Evolutionary conservation across 2,797 vertebrate species (phyloP), one percentile per base, ranked within the genome.

Genomic region (Hozukius guyotensis): DNA sequence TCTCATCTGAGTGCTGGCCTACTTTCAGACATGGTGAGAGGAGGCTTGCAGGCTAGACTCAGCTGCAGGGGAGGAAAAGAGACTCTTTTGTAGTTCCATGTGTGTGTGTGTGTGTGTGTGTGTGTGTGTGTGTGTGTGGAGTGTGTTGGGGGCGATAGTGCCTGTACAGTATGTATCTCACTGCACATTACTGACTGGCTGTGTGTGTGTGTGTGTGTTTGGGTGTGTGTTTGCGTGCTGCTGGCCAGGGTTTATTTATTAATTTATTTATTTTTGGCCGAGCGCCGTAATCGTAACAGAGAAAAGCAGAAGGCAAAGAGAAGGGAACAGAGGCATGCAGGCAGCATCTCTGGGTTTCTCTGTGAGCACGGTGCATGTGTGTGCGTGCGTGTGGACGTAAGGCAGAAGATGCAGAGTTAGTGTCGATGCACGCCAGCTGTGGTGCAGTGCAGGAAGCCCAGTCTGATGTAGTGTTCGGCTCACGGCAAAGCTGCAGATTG

Each of bases 11-110:
- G 89, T 70, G 82, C 85, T 95, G 93, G 92, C 95, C 96, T 95
- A 92, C 83, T 96, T 96, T 95, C 93, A 92, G 87, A 94, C 88
- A 86, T 82, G 88, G 84, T 81, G 89, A 90, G 89, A 95, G 87
- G 92, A 91, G 72, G 84, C 86, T 87, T 57, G 76, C 91, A 94
- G 92, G 94, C 94, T 90, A 87, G 90, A 92, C 92, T 90, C 89
- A 94, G 90, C 94, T 95, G 93, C 88, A 91, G 91, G 87, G 86
- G 83, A 77, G 78, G 77, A 74, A 67, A 69, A 75, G 63, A 83
- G 89, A 93, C 95, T 93, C 93, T 93, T 94, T 96, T 96, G 94
- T 93, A 94, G 92, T 91, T 92, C 85, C 83, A 16, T 86, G 70
- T 80, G 68, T 75, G 13, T 6, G 38, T 72, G 73, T 70, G 38